Conservation (phyloP, 2,888 invertebrate genomes). For the Leucophenga maculata region DNA sequence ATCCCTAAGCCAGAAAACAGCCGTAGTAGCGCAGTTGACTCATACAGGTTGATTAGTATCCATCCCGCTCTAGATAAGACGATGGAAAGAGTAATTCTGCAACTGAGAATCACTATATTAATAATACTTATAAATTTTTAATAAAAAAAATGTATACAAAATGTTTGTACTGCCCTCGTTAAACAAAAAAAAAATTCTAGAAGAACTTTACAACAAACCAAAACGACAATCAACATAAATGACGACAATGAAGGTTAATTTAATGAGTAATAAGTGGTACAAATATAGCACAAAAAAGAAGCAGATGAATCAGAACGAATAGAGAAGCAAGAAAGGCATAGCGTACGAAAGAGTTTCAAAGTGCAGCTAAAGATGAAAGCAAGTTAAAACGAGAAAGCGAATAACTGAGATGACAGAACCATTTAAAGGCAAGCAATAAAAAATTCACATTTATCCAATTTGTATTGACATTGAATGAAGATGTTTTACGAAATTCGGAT, state of each 20-base stretch:
- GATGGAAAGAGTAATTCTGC: no score
- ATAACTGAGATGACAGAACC: background rate
- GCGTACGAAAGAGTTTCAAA: no score
- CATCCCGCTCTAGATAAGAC: no score
- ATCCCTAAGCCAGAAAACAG: no score
- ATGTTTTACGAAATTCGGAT: conserved; percentile 13
- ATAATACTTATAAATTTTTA: no score
- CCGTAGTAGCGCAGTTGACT: no score
- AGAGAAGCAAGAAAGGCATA: background rate
- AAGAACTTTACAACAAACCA: background rate
- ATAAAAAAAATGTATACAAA: no score
- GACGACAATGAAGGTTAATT: conserved; percentile 25
- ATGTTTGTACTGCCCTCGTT: background rate
- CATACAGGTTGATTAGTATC: no score
- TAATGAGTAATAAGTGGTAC: conserved; percentile 26
- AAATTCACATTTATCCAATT: conserved; percentile 26
- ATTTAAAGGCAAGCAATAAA: conserved; percentile 22
- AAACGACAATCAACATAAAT: conserved; percentile 7
- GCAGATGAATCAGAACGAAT: background rate
- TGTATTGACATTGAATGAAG: conserved; percentile 27
- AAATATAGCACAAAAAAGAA: conserved; percentile 9
- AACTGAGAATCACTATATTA: no score
- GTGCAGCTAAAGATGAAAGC: no score
- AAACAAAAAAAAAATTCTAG: background rate
- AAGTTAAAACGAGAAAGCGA: no score